Evolutionary conservation across 2,888 invertebrate genomes (phyloP).

Genomic region (Agapostemon virescens): DNA sequence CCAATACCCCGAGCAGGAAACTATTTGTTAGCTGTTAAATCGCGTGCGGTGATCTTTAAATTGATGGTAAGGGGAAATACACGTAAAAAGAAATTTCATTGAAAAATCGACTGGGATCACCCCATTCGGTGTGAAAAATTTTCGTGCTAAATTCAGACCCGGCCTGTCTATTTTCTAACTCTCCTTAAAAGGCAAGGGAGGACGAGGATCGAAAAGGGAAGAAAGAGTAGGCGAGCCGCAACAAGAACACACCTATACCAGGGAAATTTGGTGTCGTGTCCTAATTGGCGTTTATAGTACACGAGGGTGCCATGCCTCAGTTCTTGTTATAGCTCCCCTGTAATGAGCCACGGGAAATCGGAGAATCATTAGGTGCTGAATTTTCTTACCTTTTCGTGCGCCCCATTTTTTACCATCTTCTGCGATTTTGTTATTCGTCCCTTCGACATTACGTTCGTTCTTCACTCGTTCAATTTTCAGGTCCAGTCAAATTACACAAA

Average conservation of each 20-base stretch:
- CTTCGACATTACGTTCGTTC: background rate
- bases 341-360: constrained; percentile 68
- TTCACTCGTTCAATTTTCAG: background rate
- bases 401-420: background rate
- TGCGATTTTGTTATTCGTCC: background rate
- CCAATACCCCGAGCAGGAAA: background rate
- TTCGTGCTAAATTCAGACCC: background rate
- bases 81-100: background rate
- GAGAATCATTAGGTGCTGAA: constrained; percentile 54
- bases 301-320: constrained; percentile 65
- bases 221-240: constrained; percentile 38
- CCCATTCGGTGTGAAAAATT: background rate
- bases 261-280: constrained; percentile 68
- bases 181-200: background rate
- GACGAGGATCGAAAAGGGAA: background rate
- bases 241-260: constrained; percentile 51
- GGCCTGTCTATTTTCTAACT: constrained; percentile 22
- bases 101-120: background rate
- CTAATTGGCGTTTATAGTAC: constrained; percentile 72
- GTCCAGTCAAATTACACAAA: background rate
- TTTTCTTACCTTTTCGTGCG: constrained; percentile 4
- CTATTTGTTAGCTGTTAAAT: background rate
- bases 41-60: background rate
- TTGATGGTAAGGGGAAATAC: background rate
- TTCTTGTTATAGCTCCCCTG: constrained; percentile 54